Evolutionary conservation across 2,797 vertebrate species (phyloP).

Genomic region (Enteromius anoplus): DNA sequence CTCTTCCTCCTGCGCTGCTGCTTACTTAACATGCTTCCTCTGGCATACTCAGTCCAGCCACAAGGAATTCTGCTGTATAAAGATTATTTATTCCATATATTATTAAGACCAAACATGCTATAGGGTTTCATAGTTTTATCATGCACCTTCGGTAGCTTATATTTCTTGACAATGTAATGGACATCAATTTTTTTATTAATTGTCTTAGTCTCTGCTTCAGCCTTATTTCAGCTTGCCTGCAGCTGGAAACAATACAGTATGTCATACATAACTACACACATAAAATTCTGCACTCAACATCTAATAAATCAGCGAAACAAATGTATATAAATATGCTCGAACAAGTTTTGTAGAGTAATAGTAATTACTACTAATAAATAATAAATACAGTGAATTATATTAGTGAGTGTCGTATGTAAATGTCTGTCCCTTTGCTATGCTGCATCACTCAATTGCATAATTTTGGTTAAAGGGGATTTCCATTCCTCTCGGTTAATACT

Average conservation of each 20-base stretch:
- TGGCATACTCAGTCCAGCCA: constrained; percentile 11
- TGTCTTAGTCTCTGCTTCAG: background rate
- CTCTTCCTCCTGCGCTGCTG: constrained; percentile 55
- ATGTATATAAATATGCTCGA: constrained; percentile 11
- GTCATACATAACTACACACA: background rate
- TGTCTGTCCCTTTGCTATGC: background rate
- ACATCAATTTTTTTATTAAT: background rate
- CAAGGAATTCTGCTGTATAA: background rate
- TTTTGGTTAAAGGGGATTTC: constrained; percentile 28
- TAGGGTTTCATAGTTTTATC: background rate
- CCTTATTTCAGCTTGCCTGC: constrained; percentile 21
- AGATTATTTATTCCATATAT: background rate
- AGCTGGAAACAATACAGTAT: background rate
- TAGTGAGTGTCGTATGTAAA: no score
- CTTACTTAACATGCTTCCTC: constrained; percentile 57
- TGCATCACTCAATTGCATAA: constrained; percentile 34
- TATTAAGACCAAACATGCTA: background rate
- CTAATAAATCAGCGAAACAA: constrained; percentile 29
- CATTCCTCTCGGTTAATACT: constrained; percentile 6
- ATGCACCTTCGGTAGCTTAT: background rate
- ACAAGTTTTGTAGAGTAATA: constrained; percentile 7
- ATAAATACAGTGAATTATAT: background rate
- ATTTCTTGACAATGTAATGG: background rate
- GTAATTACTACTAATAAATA: background rate
- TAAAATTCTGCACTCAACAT: constrained; percentile 6